Base-by-base conservation (phyloP, 2,113 vertebrate genomes). In the Aplodontia rufa region DNA sequence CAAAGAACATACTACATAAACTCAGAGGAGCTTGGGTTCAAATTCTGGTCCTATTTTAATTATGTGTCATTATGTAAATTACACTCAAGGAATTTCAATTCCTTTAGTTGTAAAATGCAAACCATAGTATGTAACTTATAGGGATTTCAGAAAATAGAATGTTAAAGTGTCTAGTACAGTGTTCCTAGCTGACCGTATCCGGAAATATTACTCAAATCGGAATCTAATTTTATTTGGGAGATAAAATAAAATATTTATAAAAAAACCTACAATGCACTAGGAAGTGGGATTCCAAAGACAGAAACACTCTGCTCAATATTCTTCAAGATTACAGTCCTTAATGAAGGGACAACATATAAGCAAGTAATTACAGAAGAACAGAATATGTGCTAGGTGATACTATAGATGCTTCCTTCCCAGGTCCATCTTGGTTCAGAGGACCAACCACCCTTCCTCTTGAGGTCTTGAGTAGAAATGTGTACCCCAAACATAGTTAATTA, bases 161-260 rank as follows among this genome's bases (percentile, higher is more conserved):
- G 8, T 37, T 49, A 87, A 85, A 64, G 20, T 90, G 3, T 9
- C 22, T 82, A 71, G 19, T 49, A 55, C 11, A 62, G 13, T 76
- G 37, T 78, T 80, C 20, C 13, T 90, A 28, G 16, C 51, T 86
- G 81, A 42, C 1, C 60, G n/a, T 40, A 74, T 35, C 30, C 22
- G 37, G 49, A 66, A 84, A 72, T 75, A 69, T 42, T 90, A 62
- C 26, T 62, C 32, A 81, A 90, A 69, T n/a, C 24, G 60, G 20
- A 86, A 80, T 60, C 16, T 76, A 4, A 19, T n/a, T 90, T 49
- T 89, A 42, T 74, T 84, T 37, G 79, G 53, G 9, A 94, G 28
- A 51, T 87, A 58, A 47, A 87, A 47, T 76, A 74, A 76, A 94
- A 40, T 72, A 81, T 49, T 94, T 78, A 79, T 58, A 35, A 72